Base-by-base conservation (phyloP, 2,888 invertebrate genomes). In the Acrobasis suavella region DNA sequence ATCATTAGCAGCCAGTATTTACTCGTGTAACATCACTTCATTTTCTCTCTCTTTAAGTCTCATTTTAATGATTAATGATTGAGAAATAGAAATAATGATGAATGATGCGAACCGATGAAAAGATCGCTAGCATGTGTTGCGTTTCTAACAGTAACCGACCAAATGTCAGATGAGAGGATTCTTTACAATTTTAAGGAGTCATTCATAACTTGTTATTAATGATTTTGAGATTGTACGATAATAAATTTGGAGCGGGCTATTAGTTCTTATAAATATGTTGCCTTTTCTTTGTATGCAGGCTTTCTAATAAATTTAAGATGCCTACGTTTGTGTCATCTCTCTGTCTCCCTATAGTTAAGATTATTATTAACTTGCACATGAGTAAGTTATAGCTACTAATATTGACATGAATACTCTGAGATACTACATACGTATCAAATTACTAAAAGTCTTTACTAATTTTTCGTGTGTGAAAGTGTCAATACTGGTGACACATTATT, bases 31-130 rank as follows among this genome's bases (percentile, higher is more conserved):
- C 81, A 72, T 84, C 86, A 87, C 83, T 89, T 91, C 91, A 91
- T 92, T 89, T 91, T 91, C 88, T 89, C 86, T 91, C 89, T 86
- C 87, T 91, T 91, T 90, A 91, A 91, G 88, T 89, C 91, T 90
- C 89, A 90, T 92, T 92, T 84, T 69, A 80, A 84, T 91, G 91
- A 91, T 91, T 83, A 83, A 91, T 90, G 87, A 82, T 80, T 66
- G 71, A 72, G 73, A 78, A 73, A 74, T 75, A 80, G 80, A 82
- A 81, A 80, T 79, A 74, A 81, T 90, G 90, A 91, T 91, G 81
- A 85, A 91, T 89, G 89, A 83, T 72, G 73, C 67, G 74, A 71
- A 72, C 82, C 80, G 91, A 85, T 90, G 91, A 91, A 91, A 91
- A 82, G 87, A 80, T 77, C 68, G 81, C 74, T 75, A 78, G 80